These are phyloP conservation scores for Leucopternis melanops DNA, from an alignment of 2,113 vertebrate species.

Conservation along the genomic window DNA sequence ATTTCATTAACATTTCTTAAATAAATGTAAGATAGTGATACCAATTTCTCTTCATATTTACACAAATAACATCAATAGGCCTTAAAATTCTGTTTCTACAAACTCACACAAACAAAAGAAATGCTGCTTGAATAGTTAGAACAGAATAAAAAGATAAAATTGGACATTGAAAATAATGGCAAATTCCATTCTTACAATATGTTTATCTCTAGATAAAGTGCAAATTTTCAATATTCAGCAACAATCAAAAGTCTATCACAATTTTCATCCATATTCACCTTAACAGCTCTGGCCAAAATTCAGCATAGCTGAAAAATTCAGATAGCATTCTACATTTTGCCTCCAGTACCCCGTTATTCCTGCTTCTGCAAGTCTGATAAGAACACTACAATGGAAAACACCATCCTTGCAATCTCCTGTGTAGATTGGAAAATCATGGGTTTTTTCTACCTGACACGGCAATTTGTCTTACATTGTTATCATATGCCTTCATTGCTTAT, in stretches of 20 bases:
- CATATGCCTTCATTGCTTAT: background rate
- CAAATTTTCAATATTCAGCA: background rate
- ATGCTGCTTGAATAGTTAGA: background rate
- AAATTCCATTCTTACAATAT: background rate
- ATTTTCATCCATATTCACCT: background rate
- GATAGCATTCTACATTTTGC: background rate
- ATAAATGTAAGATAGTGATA: background rate
- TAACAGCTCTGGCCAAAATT: background rate
- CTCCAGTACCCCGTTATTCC: background rate
- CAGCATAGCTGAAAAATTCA: background rate
- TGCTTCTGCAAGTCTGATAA: background rate
- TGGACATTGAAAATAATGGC: background rate
- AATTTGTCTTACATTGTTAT: background rate
- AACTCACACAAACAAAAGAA: background rate
- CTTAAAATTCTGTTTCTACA: background rate
- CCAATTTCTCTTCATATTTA: background rate
- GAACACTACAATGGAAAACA: background rate
- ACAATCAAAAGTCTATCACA: background rate
- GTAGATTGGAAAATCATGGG: background rate
- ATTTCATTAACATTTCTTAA: background rate
- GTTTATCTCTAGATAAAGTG: background rate
- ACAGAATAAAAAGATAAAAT: background rate
- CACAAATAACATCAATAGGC: background rate
- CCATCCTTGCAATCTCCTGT: background rate
- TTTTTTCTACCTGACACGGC: background rate